These are phyloP conservation scores for Sinonovacula constricta DNA, from an alignment of 1,140 invertebrate species.

Conservation along the genomic window DNA sequence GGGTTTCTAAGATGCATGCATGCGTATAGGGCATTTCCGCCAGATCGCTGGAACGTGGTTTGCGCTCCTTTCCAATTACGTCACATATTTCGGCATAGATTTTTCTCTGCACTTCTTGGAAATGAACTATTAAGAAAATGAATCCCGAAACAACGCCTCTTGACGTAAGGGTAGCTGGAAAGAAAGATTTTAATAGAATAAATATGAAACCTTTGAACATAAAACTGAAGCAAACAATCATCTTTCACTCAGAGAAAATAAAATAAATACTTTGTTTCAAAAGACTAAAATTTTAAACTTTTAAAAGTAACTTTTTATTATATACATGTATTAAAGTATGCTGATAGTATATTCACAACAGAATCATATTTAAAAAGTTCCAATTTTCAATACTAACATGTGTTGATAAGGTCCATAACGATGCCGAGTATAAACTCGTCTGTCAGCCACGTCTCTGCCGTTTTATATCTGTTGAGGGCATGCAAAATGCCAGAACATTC, in stretches of 20 bases:
- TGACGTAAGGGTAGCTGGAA: constrained; percentile 44
- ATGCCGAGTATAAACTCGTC: constrained; percentile 44
- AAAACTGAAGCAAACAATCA: no score
- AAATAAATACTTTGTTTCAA: no score
- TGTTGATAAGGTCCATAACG: constrained; percentile 47
- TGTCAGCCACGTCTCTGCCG: constrained; percentile 36
- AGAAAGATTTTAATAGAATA: no score
- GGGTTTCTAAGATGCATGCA: constrained; percentile 40
- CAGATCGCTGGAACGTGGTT: constrained; percentile 16
- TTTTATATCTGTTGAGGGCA: no score
- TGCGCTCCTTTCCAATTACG: constrained; percentile 28
- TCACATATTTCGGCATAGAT: constrained; percentile 25
- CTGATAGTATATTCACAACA: no score
- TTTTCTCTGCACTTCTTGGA: constrained; percentile 37
- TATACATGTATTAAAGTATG: no score
- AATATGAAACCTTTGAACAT: no score
- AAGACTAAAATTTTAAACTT: no score
- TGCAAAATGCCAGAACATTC: no score
- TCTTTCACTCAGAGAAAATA: no score
- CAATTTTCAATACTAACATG: constrained; percentile 46
- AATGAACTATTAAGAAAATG: constrained; percentile 31
- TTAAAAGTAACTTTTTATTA: no score
- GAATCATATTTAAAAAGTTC: no score
- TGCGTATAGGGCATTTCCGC: constrained; percentile 36
- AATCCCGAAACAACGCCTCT: constrained; percentile 45